Evolutionary conservation across 2,888 invertebrate genomes (phyloP), one percentile per base, ranked within the genome.

Genomic region (Aphodius sticticus): DNA sequence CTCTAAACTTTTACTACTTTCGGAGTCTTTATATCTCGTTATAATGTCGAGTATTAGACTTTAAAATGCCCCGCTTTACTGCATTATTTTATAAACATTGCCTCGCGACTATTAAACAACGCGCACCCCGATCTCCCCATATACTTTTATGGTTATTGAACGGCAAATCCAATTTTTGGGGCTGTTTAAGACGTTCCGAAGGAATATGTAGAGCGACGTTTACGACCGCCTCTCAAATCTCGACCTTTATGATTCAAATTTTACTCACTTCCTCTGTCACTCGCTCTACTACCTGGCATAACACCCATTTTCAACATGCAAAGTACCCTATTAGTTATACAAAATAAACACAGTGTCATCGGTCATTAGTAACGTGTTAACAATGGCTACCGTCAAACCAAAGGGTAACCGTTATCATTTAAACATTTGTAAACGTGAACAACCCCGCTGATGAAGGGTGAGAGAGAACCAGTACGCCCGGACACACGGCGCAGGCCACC

Each of bases 111-210:
- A 88, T 89, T 89, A 89, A 89, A 88, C 87, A 88, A 87, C 88
- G 87, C 88, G 87, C 88, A 89, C 87, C 36, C 87, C 85, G 88
- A 88, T 88, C 26, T 26, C 83, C 88, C 87, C 87, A 87, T 89
- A 89, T 89, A 88, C 87, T 89, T 89, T 89, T 89, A 89, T 89
- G 88, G 89, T 88, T 89, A 89, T 89, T 88, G 89, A 89, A 88
- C 88, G 87, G 87, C 88, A 86, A 88, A 89, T 89, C 89, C 89
- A 88, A 89, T 89, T 89, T 88, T 89, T 89, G 88, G 88, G 87
- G 88, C 88, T 88, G 88, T 89, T 89, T 88, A 88, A 88, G 88
- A 87, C 86, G 87, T 87, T 87, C 86, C 82, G 82, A 78, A 82
- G 86, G 85, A 88, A 88, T 88, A 88, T 88, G 88, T 86, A 87